Base-by-base conservation (phyloP, 2,888 invertebrate genomes). In the Polydrusus tereticollis region DNA sequence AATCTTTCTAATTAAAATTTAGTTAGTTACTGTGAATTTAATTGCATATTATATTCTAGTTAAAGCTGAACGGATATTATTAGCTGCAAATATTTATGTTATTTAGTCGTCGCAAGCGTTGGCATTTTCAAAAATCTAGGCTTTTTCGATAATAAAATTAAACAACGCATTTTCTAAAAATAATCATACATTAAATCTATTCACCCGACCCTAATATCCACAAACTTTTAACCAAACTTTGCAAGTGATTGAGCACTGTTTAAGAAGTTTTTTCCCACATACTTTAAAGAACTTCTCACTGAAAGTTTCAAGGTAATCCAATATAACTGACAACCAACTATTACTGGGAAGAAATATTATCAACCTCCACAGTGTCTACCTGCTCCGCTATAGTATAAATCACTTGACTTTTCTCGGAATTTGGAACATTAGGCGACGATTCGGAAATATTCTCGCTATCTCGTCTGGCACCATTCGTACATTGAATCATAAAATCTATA, bases 401-500 rank as follows among this genome's bases (percentile, higher is more conserved):
- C 80, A 81, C 78, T 76, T 80, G 82, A 78, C 78, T 79, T 72
- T 78, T 78, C 67, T 81, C 75, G 55, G 69, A 64, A 64, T 45
- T 77, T 52, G 62, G 36, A 41, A 58, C 70, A 38, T 76, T 75
- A 63, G 33, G 18, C 33, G 58, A 29, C 23, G 52, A 60, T 36
- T 66, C 59, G 33, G 38, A 47, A 52, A 47, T 33, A 66, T 36
- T 45, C 33, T 71, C 71, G 52, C 29, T 43, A 47, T 71, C 71
- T 59, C 43, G 50, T 52, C 66, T 58, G 60, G 66, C 43, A 79
- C 78, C 78, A 80, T 80, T 72, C 60, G 66, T 79, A 77, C 88
- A 88, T 84, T 88, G 88, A 83, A 82, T 80, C 65, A 90, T 87
- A 83, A 90, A 86, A 83, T 90, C 90, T 84, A 90, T 89, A 82